Percentiles rank a stretch among this genome's conserved stretches.
Evolutionary conservation across 2,113 vertebrate species (phyloP).

Genomic region (Aegithalos caudatus): DNA sequence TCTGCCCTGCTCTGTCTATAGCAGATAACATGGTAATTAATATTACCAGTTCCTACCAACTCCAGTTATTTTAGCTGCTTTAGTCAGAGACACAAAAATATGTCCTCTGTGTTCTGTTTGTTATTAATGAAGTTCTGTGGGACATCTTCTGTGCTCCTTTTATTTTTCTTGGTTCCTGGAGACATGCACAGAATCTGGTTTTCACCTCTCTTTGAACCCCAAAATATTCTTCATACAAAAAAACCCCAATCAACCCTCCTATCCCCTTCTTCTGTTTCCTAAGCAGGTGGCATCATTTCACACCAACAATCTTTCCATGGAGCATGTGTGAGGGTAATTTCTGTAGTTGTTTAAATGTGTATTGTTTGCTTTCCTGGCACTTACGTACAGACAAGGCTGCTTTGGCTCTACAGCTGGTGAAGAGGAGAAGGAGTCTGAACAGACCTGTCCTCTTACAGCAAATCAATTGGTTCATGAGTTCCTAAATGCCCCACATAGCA

Average conservation of each 20-base stretch:
- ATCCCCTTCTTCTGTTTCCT: neutral
- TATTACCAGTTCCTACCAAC: neutral
- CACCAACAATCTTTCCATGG: neutral
- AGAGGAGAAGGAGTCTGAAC: neutral
- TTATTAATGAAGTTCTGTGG: neutral
- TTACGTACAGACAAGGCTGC: neutral
- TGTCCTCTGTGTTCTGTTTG: neutral
- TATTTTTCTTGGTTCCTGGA: neutral
- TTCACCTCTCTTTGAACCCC: neutral
- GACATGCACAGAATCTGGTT: neutral
- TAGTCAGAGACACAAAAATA: neutral
- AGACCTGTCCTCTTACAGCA: neutral
- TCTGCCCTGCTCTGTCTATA: neutral
- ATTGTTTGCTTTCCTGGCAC: neutral
- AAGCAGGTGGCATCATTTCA: neutral
- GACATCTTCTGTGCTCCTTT: neutral
- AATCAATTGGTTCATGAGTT: neutral
- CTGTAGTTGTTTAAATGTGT: neutral
- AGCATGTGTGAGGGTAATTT: neutral
- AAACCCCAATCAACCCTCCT: rapidly evolving
- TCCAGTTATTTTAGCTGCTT: neutral
- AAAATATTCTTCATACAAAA: neutral
- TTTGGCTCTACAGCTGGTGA: neutral
- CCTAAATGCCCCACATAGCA: rapidly evolving
- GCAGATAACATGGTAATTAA: neutral